Base-by-base conservation (phyloP, 2,888 invertebrate genomes). In the Abrostola tripartita region DNA sequence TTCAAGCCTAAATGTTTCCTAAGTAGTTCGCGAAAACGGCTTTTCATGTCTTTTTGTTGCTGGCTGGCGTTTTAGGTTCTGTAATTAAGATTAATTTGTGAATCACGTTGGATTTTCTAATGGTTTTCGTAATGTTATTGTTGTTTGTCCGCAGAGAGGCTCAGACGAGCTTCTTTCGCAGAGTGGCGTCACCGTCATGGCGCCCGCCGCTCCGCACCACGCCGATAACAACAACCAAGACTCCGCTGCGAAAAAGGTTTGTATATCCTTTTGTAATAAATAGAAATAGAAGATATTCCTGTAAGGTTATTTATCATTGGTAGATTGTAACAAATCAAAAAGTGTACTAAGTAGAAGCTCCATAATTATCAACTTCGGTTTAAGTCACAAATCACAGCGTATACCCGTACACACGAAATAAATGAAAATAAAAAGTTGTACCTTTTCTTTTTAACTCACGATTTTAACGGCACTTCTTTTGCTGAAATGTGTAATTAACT, bases 91-190 rank as follows among this genome's bases (percentile, higher is more conserved):
- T 24, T 24, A 24, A 24, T 24, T 24, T 4, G 24, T 24, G 24
- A 5, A 11, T 8, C 5, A 52, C 42, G 12, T 50, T 64, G 14
- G 66, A 72, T 35, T 12, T 35, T 36, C 6, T 14, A 6, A 9
- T 8, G 10, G 6, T 38, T 38, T 53, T 0, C 6, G 49, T 5
- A 63, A 55, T 49, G 6, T 55, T 24, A 24, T 24, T 24, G 24
- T 24, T 24, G 24, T 62, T 85, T 74, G 68, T 81, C 71, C 88
- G 58, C 97, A 99, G 99, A 97, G 99, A 96, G 98, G 98, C 95
- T 98, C 98, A 93, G 99, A 99, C 97, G 98, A 99, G 96, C 97
- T 99, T 95, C 96, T 98, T 95, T 98, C 98, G 95, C 98, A 98
- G 96, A 97, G 97, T 95, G 97, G 97, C 95, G 98, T 98, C 92